These are phyloP conservation scores for Apodemia mormo DNA, from an alignment of 2,888 invertebrate species.

Conservation along the genomic window DNA sequence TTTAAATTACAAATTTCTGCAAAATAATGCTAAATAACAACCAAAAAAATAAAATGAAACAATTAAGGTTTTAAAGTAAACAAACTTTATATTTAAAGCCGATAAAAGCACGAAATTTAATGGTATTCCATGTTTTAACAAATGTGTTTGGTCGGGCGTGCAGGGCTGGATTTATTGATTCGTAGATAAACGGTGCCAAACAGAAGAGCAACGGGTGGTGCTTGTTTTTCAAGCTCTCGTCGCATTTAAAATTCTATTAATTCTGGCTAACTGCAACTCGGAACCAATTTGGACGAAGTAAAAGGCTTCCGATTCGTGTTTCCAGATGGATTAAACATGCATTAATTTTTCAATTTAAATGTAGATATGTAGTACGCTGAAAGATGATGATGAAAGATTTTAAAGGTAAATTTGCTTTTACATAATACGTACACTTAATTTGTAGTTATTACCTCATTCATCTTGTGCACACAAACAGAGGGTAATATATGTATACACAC, in stretches of 20 bases:
- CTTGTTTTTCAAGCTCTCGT: constrained; percentile 16
- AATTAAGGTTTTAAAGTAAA: background rate
- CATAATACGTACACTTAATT: too few species aligned
- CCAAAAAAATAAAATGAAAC: background rate
- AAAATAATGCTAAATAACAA: too few species aligned
- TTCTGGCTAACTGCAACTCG: constrained; percentile 27
- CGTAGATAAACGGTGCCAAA: constrained; percentile 39
- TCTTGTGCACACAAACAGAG: too few species aligned
- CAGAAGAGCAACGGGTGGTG: background rate
- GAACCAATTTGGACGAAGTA: constrained; percentile 19
- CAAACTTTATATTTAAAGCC: background rate
- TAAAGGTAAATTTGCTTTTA: too few species aligned
- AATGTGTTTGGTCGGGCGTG: constrained; percentile 40
- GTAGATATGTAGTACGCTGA: background rate
- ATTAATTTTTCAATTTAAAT: background rate
- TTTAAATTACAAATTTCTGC: too few species aligned
- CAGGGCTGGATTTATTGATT: constrained; percentile 43
- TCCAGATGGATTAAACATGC: background rate
- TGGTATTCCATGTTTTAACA: constrained; percentile 30
- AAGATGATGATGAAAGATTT: too few species aligned
- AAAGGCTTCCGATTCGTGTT: constrained; percentile 9
- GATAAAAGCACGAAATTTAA: constrained; percentile 9
- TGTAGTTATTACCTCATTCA: too few species aligned
- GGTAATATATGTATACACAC: too few species aligned
- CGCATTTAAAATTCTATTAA: constrained; percentile 33